Conservation (phyloP, 2,888 invertebrate species). For the Orthosia gracilis region DNA sequence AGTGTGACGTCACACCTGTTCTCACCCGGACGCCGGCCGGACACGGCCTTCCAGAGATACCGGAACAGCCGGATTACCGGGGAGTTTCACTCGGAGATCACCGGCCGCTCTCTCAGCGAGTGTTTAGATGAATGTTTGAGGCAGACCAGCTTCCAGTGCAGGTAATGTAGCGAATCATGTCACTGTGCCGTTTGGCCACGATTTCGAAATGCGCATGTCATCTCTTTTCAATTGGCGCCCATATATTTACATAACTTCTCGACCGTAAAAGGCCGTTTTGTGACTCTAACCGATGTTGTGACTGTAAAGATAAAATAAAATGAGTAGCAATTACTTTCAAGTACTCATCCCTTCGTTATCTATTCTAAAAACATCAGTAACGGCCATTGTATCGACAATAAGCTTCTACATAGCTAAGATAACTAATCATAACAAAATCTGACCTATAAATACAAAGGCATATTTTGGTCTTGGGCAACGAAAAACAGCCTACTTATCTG, state of each 20-base stretch:
- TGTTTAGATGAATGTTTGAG: slow-evolving; percentile 97
- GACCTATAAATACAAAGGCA: slow-evolving; percentile 56
- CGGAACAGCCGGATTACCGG: slow-evolving; percentile 96
- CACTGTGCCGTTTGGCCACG: slow-evolving; percentile 64
- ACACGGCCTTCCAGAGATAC: slow-evolving; percentile 97
- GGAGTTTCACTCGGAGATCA: slow-evolving; percentile 97
- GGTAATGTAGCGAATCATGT: slow-evolving; percentile 86
- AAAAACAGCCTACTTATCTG: slow-evolving; percentile 53
- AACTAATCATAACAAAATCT: slow-evolving; percentile 53
- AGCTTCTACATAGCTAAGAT: slow-evolving; percentile 29
- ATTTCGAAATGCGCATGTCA: slow-evolving; percentile 58
- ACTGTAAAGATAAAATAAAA: slow-evolving; percentile 14
- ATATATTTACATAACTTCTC: slow-evolving; percentile 63
- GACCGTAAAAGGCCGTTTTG: slow-evolving; percentile 58
- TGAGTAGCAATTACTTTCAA: slow-evolving; percentile 21
- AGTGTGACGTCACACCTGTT: slow-evolving; percentile 96
- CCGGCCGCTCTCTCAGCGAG: slow-evolving; percentile 96
- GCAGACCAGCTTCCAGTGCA: slow-evolving; percentile 97
- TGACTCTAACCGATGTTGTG: slow-evolving; percentile 41
- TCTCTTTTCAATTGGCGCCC: slow-evolving; percentile 60
- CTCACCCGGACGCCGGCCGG: slow-evolving; percentile 95
- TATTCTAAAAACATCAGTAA: slow-evolving; percentile 31
- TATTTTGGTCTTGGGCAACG: slow-evolving; percentile 26
- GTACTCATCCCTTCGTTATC: slow-evolving; percentile 7
- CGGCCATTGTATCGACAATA: slow-evolving; percentile 5